A percentile compares a stretch with the other conserved stretches of the same genome.
Conservation (phyloP, 1,140 invertebrate genomes). For the Lysiphlebus fabarum region DNA sequence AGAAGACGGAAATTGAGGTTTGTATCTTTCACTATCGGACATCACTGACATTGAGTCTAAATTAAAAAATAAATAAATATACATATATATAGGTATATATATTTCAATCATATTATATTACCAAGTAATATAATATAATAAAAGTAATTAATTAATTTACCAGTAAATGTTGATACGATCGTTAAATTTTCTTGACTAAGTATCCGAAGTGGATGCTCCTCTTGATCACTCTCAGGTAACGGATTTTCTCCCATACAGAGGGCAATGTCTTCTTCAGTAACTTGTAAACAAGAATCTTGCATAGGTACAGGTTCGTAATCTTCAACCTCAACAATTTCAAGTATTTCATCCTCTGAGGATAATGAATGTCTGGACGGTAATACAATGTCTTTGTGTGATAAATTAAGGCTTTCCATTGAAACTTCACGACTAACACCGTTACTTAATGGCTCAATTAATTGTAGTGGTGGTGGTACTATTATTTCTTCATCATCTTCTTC, state of each 20-base stretch:
- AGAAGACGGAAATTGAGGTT: constrained; percentile 47
- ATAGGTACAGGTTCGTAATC: constrained; percentile 78
- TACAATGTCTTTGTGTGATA: constrained; percentile 50
- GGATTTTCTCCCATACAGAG: constrained; percentile 80
- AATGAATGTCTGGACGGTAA: constrained; percentile 47
- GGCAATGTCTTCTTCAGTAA: constrained; percentile 88
- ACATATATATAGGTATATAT: neutral
- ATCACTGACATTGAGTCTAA: constrained; percentile 72
- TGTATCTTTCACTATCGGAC: constrained; percentile 67
- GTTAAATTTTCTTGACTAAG: constrained; percentile 87
- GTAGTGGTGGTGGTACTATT: constrained; percentile 71
- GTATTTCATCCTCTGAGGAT: constrained; percentile 65
- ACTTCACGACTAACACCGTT: constrained; percentile 66
- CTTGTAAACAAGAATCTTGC: constrained; percentile 80
- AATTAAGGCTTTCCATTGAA: constrained; percentile 73
- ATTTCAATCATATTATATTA: neutral
- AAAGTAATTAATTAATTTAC: constrained; percentile 37
- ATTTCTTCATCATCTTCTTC: constrained; percentile 72
- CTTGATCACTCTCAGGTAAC: constrained; percentile 68
- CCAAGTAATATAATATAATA: neutral
- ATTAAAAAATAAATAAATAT: constrained; percentile 23
- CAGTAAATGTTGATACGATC: constrained; percentile 80
- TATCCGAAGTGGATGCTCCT: constrained; percentile 79
- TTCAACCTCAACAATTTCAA: constrained; percentile 80
- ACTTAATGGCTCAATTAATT: constrained; percentile 70